Percentiles rank a stretch among this genome's conserved stretches.
These are phyloP conservation scores for Montipora foliosa DNA, from an alignment of 64 coral and sea anemone genomes.

Conservation along the genomic window DNA sequence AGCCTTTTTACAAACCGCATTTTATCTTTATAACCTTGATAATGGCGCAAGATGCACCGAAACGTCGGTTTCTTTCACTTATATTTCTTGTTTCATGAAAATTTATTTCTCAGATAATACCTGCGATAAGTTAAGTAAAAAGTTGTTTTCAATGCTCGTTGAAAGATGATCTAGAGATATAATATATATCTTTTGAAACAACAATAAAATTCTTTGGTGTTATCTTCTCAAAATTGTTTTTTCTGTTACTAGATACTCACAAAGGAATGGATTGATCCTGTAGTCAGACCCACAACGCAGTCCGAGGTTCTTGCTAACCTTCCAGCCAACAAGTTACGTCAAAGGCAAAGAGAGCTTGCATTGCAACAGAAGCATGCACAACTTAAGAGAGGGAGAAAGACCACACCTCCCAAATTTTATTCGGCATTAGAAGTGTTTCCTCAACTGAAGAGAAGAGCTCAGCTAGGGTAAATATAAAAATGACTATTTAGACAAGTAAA, in stretches of 20 bases:
- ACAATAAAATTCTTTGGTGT: too few relatives aligned
- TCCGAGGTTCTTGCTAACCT: constrained; percentile 21
- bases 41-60: too few relatives aligned
- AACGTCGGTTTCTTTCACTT: too few relatives aligned
- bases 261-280: constrained; percentile 89
- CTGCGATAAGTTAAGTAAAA: too few relatives aligned
- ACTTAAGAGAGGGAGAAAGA: constrained; percentile 31
- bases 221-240: background rate
- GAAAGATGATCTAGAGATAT: too few relatives aligned
- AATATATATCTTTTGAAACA: too few relatives aligned
- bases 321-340: constrained; percentile 77
- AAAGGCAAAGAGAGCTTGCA: constrained; percentile 58
- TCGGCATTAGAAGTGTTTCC: constrained; percentile 86
- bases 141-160: too few relatives aligned
- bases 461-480: constrained; percentile 52
- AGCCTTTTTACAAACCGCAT: too few relatives aligned
- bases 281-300: constrained; percentile 63
- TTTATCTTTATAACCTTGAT: too few relatives aligned
- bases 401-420: constrained; percentile 31
- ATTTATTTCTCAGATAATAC: too few relatives aligned
- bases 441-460: constrained; percentile 69
- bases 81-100: too few relatives aligned
- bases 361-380: background rate
- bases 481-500: too few relatives aligned
- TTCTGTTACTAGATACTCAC: background rate